phyloP scores from a whole-genome alignment of 2,797 vertebrate genomes.

The Lepilemur septentrionalis region DNA sequence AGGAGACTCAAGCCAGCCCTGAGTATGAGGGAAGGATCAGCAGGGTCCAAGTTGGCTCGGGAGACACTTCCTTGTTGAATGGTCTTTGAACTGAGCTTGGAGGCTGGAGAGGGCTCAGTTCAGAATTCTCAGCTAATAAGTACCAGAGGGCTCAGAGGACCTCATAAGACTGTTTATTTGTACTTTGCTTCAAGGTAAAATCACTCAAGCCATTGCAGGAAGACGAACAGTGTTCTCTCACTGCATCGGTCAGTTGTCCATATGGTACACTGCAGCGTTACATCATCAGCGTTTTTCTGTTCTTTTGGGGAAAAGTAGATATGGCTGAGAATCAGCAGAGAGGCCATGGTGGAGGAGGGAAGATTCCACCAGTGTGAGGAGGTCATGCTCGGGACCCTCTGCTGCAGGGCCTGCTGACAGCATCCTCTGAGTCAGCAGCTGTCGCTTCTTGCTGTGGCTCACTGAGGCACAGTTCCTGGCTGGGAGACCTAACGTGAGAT shows the following conservation, averaged over 20 bases:
- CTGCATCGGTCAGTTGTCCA: fast-evolving
- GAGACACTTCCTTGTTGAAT: neutral
- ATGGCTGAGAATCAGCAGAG: neutral
- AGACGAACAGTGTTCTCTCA: fast-evolving
- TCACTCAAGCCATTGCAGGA: neutral
- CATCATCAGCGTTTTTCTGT: fast-evolving
- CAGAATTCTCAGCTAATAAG: neutral
- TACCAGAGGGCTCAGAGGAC: neutral
- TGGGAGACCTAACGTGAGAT: neutral
- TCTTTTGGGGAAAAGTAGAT: neutral
- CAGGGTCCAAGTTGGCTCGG: fast-evolving
- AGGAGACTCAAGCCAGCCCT: fast-evolving
- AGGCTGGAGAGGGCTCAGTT: neutral
- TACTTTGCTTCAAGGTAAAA: neutral
- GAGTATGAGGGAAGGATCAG: fast-evolving
- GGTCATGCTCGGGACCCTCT: neutral
- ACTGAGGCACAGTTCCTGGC: neutral
- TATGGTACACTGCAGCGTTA: fast-evolving
- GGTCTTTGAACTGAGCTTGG: neutral
- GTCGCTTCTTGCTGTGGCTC: neutral
- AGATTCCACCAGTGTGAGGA: fast-evolving
- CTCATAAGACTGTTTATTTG: neutral
- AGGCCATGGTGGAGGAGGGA: fast-evolving
- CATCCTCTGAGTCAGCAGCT: neutral
- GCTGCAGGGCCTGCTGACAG: fast-evolving